Evolutionary conservation across 2,113 vertebrate species (phyloP), one percentile per base, ranked within the genome.

Genomic region (Cranoglanis bouderius): DNA sequence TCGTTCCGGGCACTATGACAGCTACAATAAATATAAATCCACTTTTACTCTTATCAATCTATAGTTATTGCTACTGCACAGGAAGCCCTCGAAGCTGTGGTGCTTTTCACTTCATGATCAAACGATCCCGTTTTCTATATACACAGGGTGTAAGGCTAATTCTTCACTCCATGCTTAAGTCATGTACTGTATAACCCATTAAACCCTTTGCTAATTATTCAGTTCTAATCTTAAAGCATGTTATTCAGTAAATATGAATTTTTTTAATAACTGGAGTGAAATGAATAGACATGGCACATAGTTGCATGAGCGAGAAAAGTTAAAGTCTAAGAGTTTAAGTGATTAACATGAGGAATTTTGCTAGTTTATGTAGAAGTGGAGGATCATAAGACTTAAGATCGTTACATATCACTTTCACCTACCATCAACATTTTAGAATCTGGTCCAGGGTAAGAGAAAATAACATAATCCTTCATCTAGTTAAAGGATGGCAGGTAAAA

Each of bases 1-100:
- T 24, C 29, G 5, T 85, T 19, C 40, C n/a, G 24, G 24, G 49
- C 6, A 43, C 32, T 63, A 85, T 32, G 26, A 59, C 32, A n/a
- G 81, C 75, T 40, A 61, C 3, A 21, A 29, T 40, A 78, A 19
- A 89, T 77, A 87, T 46, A 84, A 89, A 77, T 4, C 14, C 80
- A 57, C 38, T 35, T 87, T 65, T 35, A 43, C 40, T 38, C 32
- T 67, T 53, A 14, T 43, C 24, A 26, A 63, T 24, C 38, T 72
- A 75, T 43, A 38, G n/a, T 10, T 65, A 51, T 38, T 67, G 26
- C 7, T 7, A 8, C 16, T 38, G 43, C 19, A 61, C 29, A 86
- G 32, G 65, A 63, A n/a, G 46, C 26, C n/a, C 24, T 83, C 35
- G 82, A 63, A 40, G n/a, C 19, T 53, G n/a, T 57, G 24, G 18